Base-by-base conservation (phyloP, 2,797 vertebrate genomes). In the Micromesistius poutassou region DNA sequence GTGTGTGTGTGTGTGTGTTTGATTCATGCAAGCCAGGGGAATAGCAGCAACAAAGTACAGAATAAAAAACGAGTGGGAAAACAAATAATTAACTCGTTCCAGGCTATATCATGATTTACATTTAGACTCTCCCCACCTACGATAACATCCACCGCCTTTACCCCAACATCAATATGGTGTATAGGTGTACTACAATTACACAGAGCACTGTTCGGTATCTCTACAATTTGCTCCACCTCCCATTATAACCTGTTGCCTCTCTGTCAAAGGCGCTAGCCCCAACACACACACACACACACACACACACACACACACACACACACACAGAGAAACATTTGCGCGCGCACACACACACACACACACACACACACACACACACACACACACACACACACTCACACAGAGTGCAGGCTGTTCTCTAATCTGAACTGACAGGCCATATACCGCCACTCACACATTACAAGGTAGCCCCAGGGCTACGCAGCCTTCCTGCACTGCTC, bases 391-490 rank as follows among this genome's bases (percentile, higher is more conserved):
- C 62, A 68, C 62, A 28, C 62, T 28, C 62, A 68, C 62, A 68
- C 25, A 12, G 6, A 68, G 55, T 66, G 55, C 62, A 25, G 62
- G 71, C 71, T 35, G 71, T 35, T 93, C 95, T 96, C 96, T 97
- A 97, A 98, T 98, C 95, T 95, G 94, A 96, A 96, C 94, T 97
- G 97, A 98, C 97, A 97, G 95, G 90, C 94, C 94, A 97, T 97
- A 96, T 95, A 97, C 96, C 96, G 95, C 95, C 94, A 94, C 95
- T 95, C 95, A 96, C 95, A 96, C 96, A 97, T 97, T 98, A 97
- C 94, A 93, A 79, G 87, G 90, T 96, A 93, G 97, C 97, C 97
- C 8, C 93, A 92, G 87, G 97, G 97, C 96, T 94, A 95, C 81
- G 5, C 22, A 62, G 25, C 62, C 62, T 3, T 9, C 62, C 62